These are phyloP conservation scores for Latrodectus elegans DNA, from an alignment of 2,888 invertebrate species.

Conservation along the genomic window DNA sequence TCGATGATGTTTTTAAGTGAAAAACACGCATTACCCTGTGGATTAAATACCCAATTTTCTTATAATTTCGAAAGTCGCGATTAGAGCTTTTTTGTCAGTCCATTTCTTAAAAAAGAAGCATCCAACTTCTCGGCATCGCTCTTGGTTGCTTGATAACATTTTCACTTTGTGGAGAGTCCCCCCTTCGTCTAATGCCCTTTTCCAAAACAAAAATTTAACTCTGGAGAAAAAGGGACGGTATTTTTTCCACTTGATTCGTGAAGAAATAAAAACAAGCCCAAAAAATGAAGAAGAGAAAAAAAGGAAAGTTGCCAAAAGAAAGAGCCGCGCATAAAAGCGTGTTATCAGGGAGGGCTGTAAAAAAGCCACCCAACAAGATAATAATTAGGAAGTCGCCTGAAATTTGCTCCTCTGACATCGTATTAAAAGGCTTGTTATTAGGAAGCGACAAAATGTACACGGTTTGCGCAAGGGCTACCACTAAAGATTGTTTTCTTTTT, in stretches of 20 bases:
- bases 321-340: slow-evolving; percentile 18
- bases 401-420: slow-evolving; percentile 66
- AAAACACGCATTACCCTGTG: no score
- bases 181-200: not conserved
- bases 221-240: slow-evolving; percentile 15
- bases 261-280: not conserved
- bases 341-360: not conserved
- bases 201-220: slow-evolving; percentile 31
- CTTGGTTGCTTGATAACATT: not conserved
- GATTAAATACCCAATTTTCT: no score
- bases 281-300: slow-evolving; percentile 24
- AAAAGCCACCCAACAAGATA: slow-evolving; percentile 66
- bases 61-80: no score
- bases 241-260: slow-evolving; percentile 18
- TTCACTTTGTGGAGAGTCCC: slow-evolving; percentile 23
- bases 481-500: slow-evolving; percentile 21
- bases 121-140: not conserved
- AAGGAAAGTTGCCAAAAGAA: not conserved
- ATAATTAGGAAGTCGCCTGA: slow-evolving; percentile 67
- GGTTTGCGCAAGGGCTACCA: slow-evolving; percentile 63
- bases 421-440: slow-evolving; percentile 70
- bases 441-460: slow-evolving; percentile 68
- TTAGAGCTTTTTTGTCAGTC: no score
- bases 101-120: no score
- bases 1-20: no score